These are phyloP conservation scores for Lampris megalopsis DNA, from an alignment of 2,113 vertebrate species.

Conservation along the genomic window DNA sequence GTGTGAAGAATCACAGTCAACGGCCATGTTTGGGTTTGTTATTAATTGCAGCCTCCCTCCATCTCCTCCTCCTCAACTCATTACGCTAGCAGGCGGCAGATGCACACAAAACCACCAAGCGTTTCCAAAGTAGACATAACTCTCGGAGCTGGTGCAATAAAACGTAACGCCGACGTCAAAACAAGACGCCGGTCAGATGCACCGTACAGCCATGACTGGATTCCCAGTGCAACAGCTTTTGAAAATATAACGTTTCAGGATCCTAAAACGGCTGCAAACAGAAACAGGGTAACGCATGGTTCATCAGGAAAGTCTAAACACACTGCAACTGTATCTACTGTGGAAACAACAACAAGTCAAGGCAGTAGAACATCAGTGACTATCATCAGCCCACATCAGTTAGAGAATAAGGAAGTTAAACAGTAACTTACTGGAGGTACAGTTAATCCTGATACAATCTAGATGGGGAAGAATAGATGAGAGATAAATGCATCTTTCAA, in stretches of 20 bases:
- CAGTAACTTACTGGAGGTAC: slow-evolving; percentile 99
- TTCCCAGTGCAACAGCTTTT: neutral
- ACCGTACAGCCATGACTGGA: slow-evolving; percentile 18
- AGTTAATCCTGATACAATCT: slow-evolving; percentile 99
- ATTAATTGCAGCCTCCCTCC: slow-evolving; percentile 64
- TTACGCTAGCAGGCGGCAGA: slow-evolving; percentile 40
- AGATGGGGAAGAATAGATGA: slow-evolving; percentile 99
- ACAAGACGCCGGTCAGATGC: slow-evolving; percentile 48
- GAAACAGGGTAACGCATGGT: slow-evolving; percentile 19
- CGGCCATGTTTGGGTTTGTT: slow-evolving; percentile 52
- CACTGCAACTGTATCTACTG: neutral
- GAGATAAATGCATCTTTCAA: slow-evolving; percentile 99
- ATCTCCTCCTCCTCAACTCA: slow-evolving; percentile 29
- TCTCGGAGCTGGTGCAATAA: slow-evolving; percentile 26
- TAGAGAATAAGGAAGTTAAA: slow-evolving; percentile 89
- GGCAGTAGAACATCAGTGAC: neutral
- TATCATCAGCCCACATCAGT: slow-evolving; percentile 39
- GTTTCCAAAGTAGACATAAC: slow-evolving; percentile 11
- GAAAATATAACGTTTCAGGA: slow-evolving; percentile 10
- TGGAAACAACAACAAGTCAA: slow-evolving; percentile 54
- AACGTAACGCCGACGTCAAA: slow-evolving; percentile 15
- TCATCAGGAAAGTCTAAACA: slow-evolving; percentile 52
- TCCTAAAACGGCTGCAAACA: slow-evolving; percentile 30
- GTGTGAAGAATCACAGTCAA: slow-evolving; percentile 85
- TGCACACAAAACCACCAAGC: slow-evolving; percentile 24